Evolutionary conservation across 2,797 vertebrate species (phyloP), one percentile per base, ranked within the genome.

Genomic region (Luscinia luscinia): DNA sequence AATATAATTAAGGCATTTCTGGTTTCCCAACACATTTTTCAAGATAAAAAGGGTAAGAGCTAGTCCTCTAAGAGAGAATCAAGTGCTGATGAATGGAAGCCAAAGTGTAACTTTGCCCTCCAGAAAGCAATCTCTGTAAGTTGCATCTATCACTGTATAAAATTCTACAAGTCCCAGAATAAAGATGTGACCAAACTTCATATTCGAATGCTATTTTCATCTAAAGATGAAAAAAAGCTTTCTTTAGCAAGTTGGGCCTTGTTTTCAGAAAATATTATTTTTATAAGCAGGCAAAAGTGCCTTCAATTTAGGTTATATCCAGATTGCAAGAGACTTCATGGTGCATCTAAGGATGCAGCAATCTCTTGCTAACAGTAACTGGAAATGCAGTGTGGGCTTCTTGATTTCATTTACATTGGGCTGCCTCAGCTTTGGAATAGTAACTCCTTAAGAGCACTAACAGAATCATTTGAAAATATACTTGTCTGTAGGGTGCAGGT

Each of bases 1-100:
- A 97, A 97, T 95, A 96, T 93, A 81, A 96, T 94, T 97, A 97
- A 94, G 76, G 93, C 58, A 89, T 93, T 89, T 95, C 66, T 69
- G 90, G 30, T 45, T 95, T 96, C 91, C 75, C 43, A 92, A 87
- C 76, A 90, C 34, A 89, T 86, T 95, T 91, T 95, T 97, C 69
- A 95, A 94, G 95, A 96, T 88, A 96, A 95, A 89, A 94, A 94
- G 43, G 55, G 58, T 87, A 61, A 82, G 55, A 96, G 69, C 40
- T 89, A 97, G 72, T 88, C 69, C 80, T 94, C 76, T 52, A 95
- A 59, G 36, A 94, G 4, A 19, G 46, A 93, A 90, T 80, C 40
- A 40, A 94, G 85, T 38, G 80, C 10, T 92, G 95, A 96, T 87
- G 87, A 88, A 77, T 63, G 57, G 85, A 92, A 96, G 83, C 67